Evolutionary conservation across 2,888 invertebrate genomes (phyloP).

Genomic region (Actias luna): DNA sequence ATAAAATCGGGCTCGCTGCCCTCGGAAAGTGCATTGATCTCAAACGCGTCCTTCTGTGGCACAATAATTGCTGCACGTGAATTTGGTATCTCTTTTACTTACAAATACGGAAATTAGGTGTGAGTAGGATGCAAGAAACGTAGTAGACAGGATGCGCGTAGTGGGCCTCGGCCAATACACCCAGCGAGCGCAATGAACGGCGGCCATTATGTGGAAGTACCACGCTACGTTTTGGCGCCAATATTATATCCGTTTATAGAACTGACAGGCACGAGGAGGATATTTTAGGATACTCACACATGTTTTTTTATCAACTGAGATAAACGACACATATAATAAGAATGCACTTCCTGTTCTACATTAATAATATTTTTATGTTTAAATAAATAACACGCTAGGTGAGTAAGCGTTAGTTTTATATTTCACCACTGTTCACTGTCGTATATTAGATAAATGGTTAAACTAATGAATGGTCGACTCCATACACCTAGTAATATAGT

Average conservation of each 20-base stretch:
- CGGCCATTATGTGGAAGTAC: slow-evolving; percentile 69
- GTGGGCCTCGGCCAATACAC: slow-evolving; percentile 78
- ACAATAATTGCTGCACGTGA: slow-evolving; percentile 78
- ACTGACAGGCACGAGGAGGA: slow-evolving; percentile 24
- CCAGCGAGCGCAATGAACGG: slow-evolving; percentile 76
- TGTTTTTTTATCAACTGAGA: slow-evolving; percentile 7
- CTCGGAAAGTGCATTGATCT: slow-evolving; percentile 82
- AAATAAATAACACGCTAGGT: not conserved
- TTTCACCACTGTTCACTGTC: not conserved
- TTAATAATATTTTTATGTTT: not conserved
- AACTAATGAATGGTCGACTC: not conserved
- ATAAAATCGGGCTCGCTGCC: slow-evolving; percentile 77
- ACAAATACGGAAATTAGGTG: slow-evolving; percentile 44
- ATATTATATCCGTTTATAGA: slow-evolving; percentile 38
- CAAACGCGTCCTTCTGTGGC: slow-evolving; percentile 75
- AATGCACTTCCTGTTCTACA: not conserved
- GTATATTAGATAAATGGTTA: not conserved
- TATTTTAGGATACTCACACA: slow-evolving; percentile 17
- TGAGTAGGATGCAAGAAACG: slow-evolving; percentile 65
- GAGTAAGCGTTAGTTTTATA: not conserved
- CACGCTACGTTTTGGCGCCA: slow-evolving; percentile 76
- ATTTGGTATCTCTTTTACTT: slow-evolving; percentile 64
- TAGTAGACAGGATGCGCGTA: slow-evolving; percentile 79
- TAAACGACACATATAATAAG: slow-evolving; percentile 8
- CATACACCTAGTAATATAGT: not conserved